phyloP scores from a whole-genome alignment of 35 echinoderm and acorn worm species.

The Amphiura filiformis region DNA sequence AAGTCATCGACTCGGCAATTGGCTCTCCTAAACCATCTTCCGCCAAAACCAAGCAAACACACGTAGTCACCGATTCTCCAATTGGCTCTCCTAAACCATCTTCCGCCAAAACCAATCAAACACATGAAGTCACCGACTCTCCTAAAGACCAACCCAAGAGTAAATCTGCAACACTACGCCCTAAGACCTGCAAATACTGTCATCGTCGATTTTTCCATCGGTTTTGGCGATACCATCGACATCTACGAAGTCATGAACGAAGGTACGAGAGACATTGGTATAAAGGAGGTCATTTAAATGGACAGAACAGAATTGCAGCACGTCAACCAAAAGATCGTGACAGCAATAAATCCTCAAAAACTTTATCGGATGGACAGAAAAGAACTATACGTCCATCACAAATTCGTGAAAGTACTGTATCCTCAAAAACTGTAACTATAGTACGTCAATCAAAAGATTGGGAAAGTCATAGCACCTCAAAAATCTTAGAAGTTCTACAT shows the following conservation, averaged over 20 bases:
- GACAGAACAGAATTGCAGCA: not conserved
- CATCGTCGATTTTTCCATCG: not conserved
- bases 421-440: too few species aligned
- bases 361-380: too few species aligned
- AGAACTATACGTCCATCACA: too few species aligned
- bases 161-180: not conserved
- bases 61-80: too few species aligned
- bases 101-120: too few species aligned
- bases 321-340: not conserved
- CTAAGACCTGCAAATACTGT: not conserved
- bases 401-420: too few species aligned
- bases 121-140: too few species aligned
- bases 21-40: too few species aligned
- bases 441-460: not conserved
- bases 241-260: not conserved
- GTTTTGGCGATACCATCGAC: not conserved
- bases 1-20: too few species aligned
- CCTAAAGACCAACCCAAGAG: not conserved
- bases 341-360: too few species aligned
- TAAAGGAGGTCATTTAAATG: not conserved
- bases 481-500: not conserved
- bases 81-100: too few species aligned
- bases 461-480: not conserved
- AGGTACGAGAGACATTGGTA: not conserved
- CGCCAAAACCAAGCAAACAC: too few species aligned